Evolutionary conservation across 2,113 vertebrate species (phyloP), one percentile per base, ranked within the genome.

Genomic region (Trogon melanurus): DNA sequence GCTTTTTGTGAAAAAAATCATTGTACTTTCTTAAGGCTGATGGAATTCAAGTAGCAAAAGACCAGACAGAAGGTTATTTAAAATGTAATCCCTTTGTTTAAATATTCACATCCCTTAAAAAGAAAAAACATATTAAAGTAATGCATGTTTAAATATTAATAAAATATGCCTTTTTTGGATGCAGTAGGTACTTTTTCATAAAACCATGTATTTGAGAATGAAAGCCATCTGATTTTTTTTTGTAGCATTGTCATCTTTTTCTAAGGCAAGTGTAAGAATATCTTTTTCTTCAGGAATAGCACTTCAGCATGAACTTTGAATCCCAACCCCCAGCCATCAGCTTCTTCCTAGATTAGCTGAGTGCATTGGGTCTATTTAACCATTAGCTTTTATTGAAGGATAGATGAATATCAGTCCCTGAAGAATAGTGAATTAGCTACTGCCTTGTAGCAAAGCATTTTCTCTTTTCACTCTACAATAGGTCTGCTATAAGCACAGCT

Each of bases 361-460:
- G 97, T 97, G 96, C 95, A 97, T 95, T 98, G 97, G 89, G 95
- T 92, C 96, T 97, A 96, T 93, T 95, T 97, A 97, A 91, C 94
- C 96, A 97, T 97, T 98, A 97, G 91, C 92, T 97, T 97, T 98
- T 97, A 98, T 93, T 97, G 98, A 98, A 97, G 94, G 88, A 93
- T 95, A 97, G 96, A 98, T 95, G 95, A 97, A 88, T 97, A 97
- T 97, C 97, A 95, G 91, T 95, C 97, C 96, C 96, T 91, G 91
- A 83, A 98, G 97, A 98, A 98, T 83, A 96, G 96, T 91, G 96
- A 97, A 98, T 98, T 97, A 98, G 94, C 94, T 97, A 88, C 94
- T 96, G 83, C 93, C 96, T 97, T 95, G 91, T 95, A 98, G 94
- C 95, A 97, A 95, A 98, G 97, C 92, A 96, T 97, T 97, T 97